Base-by-base conservation (phyloP, 2,113 vertebrate species). In the Paraplagusia blochii region DNA sequence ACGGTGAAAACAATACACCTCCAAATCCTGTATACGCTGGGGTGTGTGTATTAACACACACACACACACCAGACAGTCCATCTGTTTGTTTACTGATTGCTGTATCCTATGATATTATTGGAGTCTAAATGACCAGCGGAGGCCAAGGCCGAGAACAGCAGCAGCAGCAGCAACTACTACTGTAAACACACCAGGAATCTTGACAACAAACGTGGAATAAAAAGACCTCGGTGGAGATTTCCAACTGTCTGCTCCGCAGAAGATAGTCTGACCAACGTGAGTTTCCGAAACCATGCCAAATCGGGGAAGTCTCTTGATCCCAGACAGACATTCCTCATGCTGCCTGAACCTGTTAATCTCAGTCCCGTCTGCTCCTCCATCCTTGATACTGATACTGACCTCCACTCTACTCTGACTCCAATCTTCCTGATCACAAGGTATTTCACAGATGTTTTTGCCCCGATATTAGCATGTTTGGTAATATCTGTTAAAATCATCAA, bases 231-330 rank as follows among this genome's bases (percentile, higher is more conserved):
- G 13, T 53, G 16, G 6, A 44, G 29, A 11, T 44, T 35, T 33
- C 12, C 43, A 17, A 6, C 16, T 42, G 33, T n/a, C 22, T 29
- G 3, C 38, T 36, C 12, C 5, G 11, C 9, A 14, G 13, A 53
- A 38, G 4, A 46, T 9, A 62, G 22, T 39, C 57, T 59, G 42
- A 58, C 58, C 6, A 6, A 29, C 6, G 22, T n/a, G n/a, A n/a
- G n/a, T n/a, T n/a, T n/a, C n/a, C n/a, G 22, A 29, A 40, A 74
- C 58, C 77, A 45, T 70, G 69, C 33, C 62, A 74, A 87, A 88
- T 85, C 66, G 81, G 77, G 64, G 76, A 83, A 86, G 63, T 79
- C 58, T 72, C 70, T 48, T 49, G 40, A 71, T 77, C 76, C 50
- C 48, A 35, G 49, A 42, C 51, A 80, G 67, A 80, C 76, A 74